phyloP scores from a whole-genome alignment of 1,140 invertebrate species.

The Calephelis nemesis region DNA sequence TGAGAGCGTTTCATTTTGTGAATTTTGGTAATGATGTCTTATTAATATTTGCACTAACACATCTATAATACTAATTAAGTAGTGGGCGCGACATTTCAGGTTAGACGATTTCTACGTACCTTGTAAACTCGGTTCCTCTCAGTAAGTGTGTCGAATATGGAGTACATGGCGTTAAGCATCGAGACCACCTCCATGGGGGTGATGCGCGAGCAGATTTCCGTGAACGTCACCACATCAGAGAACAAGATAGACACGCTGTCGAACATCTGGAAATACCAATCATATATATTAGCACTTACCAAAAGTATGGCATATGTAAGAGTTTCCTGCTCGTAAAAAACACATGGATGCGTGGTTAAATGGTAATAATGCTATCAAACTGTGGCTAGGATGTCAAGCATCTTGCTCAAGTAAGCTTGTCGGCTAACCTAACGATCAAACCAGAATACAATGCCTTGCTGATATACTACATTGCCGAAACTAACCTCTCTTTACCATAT shows the following conservation, averaged over 20 bases:
- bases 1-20: not conserved
- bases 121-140: conserved; percentile 97
- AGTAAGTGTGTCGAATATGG: conserved; percentile 93
- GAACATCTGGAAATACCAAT: conserved; percentile 87
- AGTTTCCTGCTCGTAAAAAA: too few species aligned
- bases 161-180: conserved; percentile 98
- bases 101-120: conserved; percentile 78
- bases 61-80: too few species aligned
- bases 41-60: too few species aligned
- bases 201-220: conserved; percentile 96
- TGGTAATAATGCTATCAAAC: too few species aligned
- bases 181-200: conserved; percentile 98
- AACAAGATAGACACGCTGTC: conserved; percentile 97
- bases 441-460: too few species aligned
- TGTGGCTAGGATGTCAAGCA: too few species aligned
- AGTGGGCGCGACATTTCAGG: not conserved
- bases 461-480: too few species aligned
- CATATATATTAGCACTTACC: not conserved
- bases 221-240: conserved; percentile 98
- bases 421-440: too few species aligned
- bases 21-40: not conserved
- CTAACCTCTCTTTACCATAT: too few species aligned
- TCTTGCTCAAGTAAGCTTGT: too few species aligned
- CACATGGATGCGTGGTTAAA: too few species aligned
- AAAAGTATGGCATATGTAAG: too few species aligned